These are phyloP conservation scores for Cherax quadricarinatus DNA, from an alignment of 1,140 invertebrate species.

Conservation along the genomic window DNA sequence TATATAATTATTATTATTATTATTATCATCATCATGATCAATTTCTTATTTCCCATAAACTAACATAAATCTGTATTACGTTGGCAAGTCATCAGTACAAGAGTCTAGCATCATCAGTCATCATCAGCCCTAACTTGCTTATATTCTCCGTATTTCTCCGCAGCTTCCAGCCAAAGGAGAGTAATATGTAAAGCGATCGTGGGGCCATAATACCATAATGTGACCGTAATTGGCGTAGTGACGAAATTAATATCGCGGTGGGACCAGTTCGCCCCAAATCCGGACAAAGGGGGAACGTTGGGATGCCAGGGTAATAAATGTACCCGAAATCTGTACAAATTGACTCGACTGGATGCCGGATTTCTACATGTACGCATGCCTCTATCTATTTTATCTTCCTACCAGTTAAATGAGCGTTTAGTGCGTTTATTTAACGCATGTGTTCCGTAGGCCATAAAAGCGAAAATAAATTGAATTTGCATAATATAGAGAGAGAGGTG, in stretches of 20 bases:
- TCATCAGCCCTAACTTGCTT: not conserved
- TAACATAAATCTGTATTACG: no score
- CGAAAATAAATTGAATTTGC: no score
- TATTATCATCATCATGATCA: no score
- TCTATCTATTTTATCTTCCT: no score
- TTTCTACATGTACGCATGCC: no score
- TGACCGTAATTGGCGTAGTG: constrained; percentile 56
- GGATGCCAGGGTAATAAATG: constrained; percentile 28
- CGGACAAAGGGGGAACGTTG: not conserved
- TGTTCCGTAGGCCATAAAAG: no score
- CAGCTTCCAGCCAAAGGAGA: not conserved
- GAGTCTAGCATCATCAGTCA: no score
- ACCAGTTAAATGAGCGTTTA: no score
- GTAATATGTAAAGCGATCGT: constrained; percentile 50
- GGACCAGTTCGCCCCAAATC: not conserved
- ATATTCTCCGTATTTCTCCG: not conserved
- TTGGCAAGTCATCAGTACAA: no score
- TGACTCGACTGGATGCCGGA: constrained; percentile 1
- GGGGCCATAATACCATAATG: constrained; percentile 43
- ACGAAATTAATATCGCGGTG: constrained; percentile 56
- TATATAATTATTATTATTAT: no score
- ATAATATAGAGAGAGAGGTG: not conserved
- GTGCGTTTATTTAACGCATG: no score
- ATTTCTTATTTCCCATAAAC: no score
- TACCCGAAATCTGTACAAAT: constrained; percentile 66